Percentiles rank a stretch among this genome's conserved stretches.
Evolutionary conservation across 2,797 vertebrate species (phyloP).

Genomic region (Parauchenoglanis punctatus): DNA sequence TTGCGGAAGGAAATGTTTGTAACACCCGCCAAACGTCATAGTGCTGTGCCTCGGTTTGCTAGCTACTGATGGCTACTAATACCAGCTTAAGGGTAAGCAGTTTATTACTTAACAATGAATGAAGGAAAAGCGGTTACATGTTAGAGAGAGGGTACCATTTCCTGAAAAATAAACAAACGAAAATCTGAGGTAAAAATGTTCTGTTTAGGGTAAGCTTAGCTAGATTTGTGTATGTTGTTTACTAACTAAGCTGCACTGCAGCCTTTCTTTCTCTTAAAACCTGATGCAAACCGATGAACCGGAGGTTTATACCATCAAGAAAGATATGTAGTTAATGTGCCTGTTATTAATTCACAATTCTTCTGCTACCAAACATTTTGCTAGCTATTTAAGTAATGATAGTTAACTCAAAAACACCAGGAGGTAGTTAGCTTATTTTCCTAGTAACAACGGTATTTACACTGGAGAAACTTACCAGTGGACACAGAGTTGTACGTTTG

Average conservation of each 20-base stretch:
- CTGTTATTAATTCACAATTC: background rate
- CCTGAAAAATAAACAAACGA: background rate
- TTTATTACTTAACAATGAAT: background rate
- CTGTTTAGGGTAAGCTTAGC: background rate
- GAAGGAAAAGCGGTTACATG: background rate
- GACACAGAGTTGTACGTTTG: background rate
- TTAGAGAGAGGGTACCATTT: background rate
- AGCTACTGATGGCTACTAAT: conserved; percentile 26
- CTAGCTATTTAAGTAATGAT: no score
- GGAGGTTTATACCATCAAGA: background rate
- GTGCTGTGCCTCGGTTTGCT: background rate
- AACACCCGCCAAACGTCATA: conserved; percentile 29
- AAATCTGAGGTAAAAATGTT: background rate
- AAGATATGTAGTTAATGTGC: background rate
- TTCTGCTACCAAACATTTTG: background rate
- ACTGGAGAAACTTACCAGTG: background rate
- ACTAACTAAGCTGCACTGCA: background rate
- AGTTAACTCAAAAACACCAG: background rate
- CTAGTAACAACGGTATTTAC: background rate
- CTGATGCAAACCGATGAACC: background rate
- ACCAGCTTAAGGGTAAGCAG: background rate
- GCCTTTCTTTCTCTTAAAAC: background rate
- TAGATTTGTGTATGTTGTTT: background rate
- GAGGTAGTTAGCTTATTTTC: background rate
- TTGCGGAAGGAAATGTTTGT: conserved; percentile 15